Evolutionary conservation across 2,888 invertebrate genomes (phyloP).

Genomic region (Taenaris catops): DNA sequence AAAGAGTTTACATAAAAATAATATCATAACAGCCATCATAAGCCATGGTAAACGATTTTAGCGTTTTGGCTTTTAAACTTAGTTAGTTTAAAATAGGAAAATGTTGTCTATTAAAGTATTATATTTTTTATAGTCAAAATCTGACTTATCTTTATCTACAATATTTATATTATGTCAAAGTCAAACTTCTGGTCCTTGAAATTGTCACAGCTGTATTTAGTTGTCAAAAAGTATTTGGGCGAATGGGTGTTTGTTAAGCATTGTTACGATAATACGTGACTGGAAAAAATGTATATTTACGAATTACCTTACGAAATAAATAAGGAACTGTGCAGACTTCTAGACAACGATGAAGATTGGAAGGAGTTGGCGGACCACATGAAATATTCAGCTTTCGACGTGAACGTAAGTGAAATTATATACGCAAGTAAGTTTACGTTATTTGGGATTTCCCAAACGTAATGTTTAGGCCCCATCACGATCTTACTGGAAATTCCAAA

Average conservation of each 20-base stretch:
- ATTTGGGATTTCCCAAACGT: conserved; percentile 39
- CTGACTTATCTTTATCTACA: too few relatives aligned
- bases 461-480: conserved; percentile 7
- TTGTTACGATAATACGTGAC: conserved; percentile 16
- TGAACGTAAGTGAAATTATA: conserved; percentile 64
- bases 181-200: too few relatives aligned
- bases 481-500: conserved; percentile 14
- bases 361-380: conserved; percentile 86
- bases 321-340: conserved; percentile 85
- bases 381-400: conserved; percentile 81
- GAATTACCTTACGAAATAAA: conserved; percentile 85
- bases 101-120: too few relatives aligned
- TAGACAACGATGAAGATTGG: conserved; percentile 91
- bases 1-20: too few relatives aligned
- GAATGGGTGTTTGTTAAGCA: conserved; percentile 6
- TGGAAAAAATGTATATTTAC: conserved; percentile 77
- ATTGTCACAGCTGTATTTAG: too few relatives aligned
- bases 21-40: too few relatives aligned
- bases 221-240: conserved; percentile 16
- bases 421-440: conserved; percentile 9
- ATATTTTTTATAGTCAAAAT: too few relatives aligned
- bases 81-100: too few relatives aligned
- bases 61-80: too few relatives aligned
- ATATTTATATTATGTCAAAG: too few relatives aligned
- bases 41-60: too few relatives aligned